Base-by-base conservation (phyloP, 2,113 vertebrate genomes). In the Thamnaconus septentrionalis region DNA sequence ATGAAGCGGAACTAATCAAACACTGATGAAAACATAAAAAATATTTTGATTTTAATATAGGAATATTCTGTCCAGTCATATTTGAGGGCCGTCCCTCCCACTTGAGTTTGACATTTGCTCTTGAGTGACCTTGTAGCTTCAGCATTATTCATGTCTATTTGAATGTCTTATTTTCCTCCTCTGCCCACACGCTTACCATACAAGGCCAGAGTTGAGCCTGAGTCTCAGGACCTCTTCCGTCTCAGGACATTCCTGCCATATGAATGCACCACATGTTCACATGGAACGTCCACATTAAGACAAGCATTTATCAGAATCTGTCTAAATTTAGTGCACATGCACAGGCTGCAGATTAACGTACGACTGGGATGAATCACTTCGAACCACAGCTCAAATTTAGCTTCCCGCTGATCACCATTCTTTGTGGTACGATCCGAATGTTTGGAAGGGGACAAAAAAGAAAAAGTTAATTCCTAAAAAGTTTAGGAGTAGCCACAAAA, bases 211-310 rank as follows among this genome's bases (percentile, higher is more conserved):
- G 18, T 31, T 10, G 31, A 47, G 50, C 43, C 31, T 5, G 61
- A 41, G 6, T 63, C 46, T 54, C 51, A 53, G 56, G 53, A 59
- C 5, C 60, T 61, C 63, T 46, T 71, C 57, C 67, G 72, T 71
- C 79, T 57, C 73, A 45, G 63, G 45, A 64, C 50, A 66, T 45
- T 69, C 42, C 44, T 10, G 41, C 60, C 57, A 51, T 31, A 45
- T 40, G 41, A 48, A 59, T 4, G 18, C 11, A 61, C 18, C 53
- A 64, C 56, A 63, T 46, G 10, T n/a, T 8, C 8, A 45, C 59
- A 41, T 43, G 9, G 6, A 68, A 31, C 18, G 2, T 31, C 18
- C 18, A 31, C 18, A 31, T 31, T 31, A 31, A 31, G 18, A 31
- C 18, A 31, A 31, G 18, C 18, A 31, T 31, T 31, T 31, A 31